Base-by-base conservation (phyloP, 2,888 invertebrate species). In the Ophion ellenae region DNA sequence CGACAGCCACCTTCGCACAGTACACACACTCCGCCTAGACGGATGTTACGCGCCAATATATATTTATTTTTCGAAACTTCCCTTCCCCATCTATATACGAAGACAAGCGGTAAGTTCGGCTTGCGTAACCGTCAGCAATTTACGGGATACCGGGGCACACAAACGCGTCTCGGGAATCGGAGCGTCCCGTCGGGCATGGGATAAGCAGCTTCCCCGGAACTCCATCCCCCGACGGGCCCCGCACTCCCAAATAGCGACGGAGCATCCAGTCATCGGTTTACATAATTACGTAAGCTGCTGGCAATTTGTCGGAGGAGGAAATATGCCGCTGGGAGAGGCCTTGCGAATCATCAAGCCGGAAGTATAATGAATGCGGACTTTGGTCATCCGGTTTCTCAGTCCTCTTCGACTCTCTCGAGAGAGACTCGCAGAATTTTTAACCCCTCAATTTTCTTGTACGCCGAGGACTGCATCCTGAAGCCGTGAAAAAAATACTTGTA, bases 51-150 rank as follows among this genome's bases (percentile, higher is more conserved):
- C 79, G 75, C 63, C 24, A 32, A 61, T 45, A 74, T 57, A 45
- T 45, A 69, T 45, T 32, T 7, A 17, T 40, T 40, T 40, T 14
- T 17, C 14, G 53, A 53, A 53, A 53, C 53, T 17, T 17, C 53
- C 53, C 9, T 40, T 53, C 14, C 53, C 53, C 14, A 53, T 5
- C 17, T 3, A 40, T 9, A 1, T 40, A 40, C 9, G 40, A 40
- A 71, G 76, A 83, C 78, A 78, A 77, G 83, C 79, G 83, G 45
- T 69, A 88, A 89, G 87, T 90, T 89, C 86, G 86, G 85, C 89
- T 91, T 91, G 91, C 89, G 88, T 91, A 91, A 91, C 89, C 87
- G 83, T 81, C 87, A 85, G 89, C 90, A 91, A 91, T 91, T 91
- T 90, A 87, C 88, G 89, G 69, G 78, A 87, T 83, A 74, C 81